phyloP scores from a whole-genome alignment of 2,888 invertebrate genomes.

The Laothoe populi region DNA sequence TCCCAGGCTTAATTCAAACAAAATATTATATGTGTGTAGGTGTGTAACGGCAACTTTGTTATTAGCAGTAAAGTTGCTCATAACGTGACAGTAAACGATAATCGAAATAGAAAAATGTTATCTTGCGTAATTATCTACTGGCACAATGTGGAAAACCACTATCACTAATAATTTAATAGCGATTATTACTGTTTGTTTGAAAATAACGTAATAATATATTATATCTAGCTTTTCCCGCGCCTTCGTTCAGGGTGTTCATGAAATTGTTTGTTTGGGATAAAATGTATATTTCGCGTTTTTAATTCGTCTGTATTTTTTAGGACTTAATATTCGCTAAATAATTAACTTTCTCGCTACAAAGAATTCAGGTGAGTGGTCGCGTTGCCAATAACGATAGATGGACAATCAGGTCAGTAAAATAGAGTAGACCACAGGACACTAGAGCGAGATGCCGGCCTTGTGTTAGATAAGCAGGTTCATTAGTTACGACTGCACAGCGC shows the following conservation, averaged over 20 bases:
- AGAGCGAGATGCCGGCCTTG: too few species aligned
- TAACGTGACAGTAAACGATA: not conserved
- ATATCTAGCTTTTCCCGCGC: not conserved
- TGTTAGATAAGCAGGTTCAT: too few species aligned
- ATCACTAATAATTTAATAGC: slow-evolving; percentile 17
- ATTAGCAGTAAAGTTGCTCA: not conserved
- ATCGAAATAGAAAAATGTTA: not conserved
- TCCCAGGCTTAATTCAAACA: too few species aligned
- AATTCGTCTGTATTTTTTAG: too few species aligned
- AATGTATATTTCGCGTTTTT: not conserved
- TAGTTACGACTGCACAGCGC: too few species aligned
- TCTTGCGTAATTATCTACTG: slow-evolving; percentile 13
- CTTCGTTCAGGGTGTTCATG: not conserved
- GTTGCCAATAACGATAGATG: too few species aligned
- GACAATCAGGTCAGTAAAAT: too few species aligned
- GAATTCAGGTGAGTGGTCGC: too few species aligned
- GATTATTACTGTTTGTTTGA: not conserved
- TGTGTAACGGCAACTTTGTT: not conserved
- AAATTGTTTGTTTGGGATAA: not conserved
- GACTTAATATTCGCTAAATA: too few species aligned
- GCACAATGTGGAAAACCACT: not conserved
- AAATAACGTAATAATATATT: not conserved
- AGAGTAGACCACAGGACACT: too few species aligned
- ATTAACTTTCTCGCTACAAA: too few species aligned
- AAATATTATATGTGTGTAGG: too few species aligned